Conservation (phyloP, 2,888 invertebrate species). For the Trypoxylon attenuatum region DNA sequence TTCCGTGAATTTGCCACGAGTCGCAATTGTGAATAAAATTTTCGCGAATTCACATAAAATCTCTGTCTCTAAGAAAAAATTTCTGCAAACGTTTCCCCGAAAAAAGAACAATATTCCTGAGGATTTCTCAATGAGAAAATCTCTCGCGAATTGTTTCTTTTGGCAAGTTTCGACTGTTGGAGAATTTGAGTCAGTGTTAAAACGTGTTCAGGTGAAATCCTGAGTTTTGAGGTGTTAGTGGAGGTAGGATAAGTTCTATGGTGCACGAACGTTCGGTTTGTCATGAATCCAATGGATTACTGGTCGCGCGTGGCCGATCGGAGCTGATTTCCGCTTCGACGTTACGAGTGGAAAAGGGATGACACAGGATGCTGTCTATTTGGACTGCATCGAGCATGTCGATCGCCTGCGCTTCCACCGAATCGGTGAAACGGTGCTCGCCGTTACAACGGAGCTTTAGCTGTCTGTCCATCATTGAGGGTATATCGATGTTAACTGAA, state of each 20-base stretch:
- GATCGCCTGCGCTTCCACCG: slow-evolving; percentile 56
- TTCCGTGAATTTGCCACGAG: slow-evolving; percentile 31
- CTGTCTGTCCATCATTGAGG: slow-evolving; percentile 54
- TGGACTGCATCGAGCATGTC: slow-evolving; percentile 65
- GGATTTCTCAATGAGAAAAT: no score
- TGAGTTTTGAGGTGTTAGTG: background rate
- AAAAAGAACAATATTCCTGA: background rate
- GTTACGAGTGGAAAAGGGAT: slow-evolving; percentile 23
- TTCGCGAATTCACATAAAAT: background rate
- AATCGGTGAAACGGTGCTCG: slow-evolving; percentile 34
- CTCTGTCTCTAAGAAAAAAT: background rate
- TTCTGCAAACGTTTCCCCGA: background rate
- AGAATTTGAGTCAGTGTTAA: background rate
- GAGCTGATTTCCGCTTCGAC: background rate
- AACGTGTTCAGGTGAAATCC: no score
- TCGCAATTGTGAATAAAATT: no score
- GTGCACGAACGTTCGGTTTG: background rate
- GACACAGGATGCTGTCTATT: slow-evolving; percentile 65
- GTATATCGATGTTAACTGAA: no score
- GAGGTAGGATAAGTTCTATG: background rate
- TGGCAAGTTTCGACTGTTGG: background rate
- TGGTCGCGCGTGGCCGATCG: background rate
- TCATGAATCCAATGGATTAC: background rate
- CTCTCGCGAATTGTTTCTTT: background rate
- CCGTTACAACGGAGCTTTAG: slow-evolving; percentile 52